Evolutionary conservation across 2,113 vertebrate genomes (phyloP), one percentile per base, ranked within the genome.

Genomic region (Halcyon malimbica): DNA sequence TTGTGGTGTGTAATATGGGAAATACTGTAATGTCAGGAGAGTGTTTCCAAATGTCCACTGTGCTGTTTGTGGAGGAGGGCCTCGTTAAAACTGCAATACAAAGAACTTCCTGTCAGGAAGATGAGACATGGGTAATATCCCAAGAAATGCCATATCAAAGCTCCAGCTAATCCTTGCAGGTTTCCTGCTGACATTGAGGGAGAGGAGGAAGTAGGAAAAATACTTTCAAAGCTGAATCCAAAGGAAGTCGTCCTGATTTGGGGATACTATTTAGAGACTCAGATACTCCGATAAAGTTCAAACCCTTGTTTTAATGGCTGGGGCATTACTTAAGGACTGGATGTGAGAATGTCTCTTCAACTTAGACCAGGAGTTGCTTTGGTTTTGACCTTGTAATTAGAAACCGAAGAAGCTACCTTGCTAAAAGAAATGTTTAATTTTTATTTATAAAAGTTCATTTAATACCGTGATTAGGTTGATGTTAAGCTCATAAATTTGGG

Each of bases 171-270:
- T 67, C 92, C 57, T 89, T 44, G 81, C 77, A 82, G 77, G 77
- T 74, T 96, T 95, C 94, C 95, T 95, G 73, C 94, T 94, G 83
- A 25, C 35, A 50, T 11, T 67, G 80, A 81, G 69, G 75, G 31
- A 69, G 65, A 79, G 67, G 57, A 90, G 56, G 89, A 94, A 75
- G 73, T 44, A 2, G 16, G 59, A 77, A 74, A 95, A 89, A 63
- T 23, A 33, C 42, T 71, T 74, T 63, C 10, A 1, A n/a, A 87
- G 83, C 39, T 79, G 73, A 84, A 87, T 73, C 28, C 83, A 87
- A 64, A 84, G 84, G 89, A 96, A 87, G 65, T 67, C 21, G 33
- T 68, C 46, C 60, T 42, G n/a, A 21, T 60, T 24, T 56, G 56
- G 54, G 62, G 56, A 20, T 75, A 1, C 39, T 89, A 42, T 89